Percentiles rank a stretch among this genome's conserved stretches.
Evolutionary conservation across 2,888 invertebrate genomes (phyloP).

Genomic region (Axea sp.): DNA sequence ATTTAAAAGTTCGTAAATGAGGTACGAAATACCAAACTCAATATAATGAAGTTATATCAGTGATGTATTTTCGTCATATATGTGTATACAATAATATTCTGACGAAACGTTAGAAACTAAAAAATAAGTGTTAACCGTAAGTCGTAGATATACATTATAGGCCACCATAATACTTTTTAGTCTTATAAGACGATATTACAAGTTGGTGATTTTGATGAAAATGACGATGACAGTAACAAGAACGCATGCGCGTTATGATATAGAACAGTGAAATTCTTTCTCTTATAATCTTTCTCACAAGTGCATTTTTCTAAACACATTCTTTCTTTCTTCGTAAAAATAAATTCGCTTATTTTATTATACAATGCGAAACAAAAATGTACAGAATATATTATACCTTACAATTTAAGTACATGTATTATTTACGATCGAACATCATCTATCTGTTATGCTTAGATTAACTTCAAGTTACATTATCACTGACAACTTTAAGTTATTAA

Average conservation of each 20-base stretch:
- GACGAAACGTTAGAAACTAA: slow-evolving; percentile 49
- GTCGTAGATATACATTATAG: slow-evolving; percentile 55
- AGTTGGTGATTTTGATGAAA: slow-evolving; percentile 12
- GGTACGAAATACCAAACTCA: not conserved
- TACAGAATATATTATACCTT: slow-evolving; percentile 54
- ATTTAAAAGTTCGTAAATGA: too few species aligned
- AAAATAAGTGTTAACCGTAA: slow-evolving; percentile 56
- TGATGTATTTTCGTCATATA: slow-evolving; percentile 53
- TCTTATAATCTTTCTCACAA: slow-evolving; percentile 4
- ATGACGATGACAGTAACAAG: slow-evolving; percentile 45
- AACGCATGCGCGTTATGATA: slow-evolving; percentile 21
- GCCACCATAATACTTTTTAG: slow-evolving; percentile 63
- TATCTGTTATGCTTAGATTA: slow-evolving; percentile 22
- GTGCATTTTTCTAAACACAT: slow-evolving; percentile 1
- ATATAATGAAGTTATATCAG: slow-evolving; percentile 56
- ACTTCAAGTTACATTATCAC: slow-evolving; percentile 40
- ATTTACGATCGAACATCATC: slow-evolving; percentile 49
- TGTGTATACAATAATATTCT: slow-evolving; percentile 37
- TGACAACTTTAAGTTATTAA: slow-evolving; percentile 37
- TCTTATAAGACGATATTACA: slow-evolving; percentile 55
- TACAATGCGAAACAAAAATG: slow-evolving; percentile 53
- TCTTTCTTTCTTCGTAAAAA: slow-evolving; percentile 6
- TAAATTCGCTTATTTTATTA: slow-evolving; percentile 29
- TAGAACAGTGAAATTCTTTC: slow-evolving; percentile 21
- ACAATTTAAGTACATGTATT: slow-evolving; percentile 56